Evolutionary conservation across 35 echinoderm and acorn worm genomes (phyloP), one percentile per base, ranked within the genome.

Genomic region (Apostichopus parvimensis): DNA sequence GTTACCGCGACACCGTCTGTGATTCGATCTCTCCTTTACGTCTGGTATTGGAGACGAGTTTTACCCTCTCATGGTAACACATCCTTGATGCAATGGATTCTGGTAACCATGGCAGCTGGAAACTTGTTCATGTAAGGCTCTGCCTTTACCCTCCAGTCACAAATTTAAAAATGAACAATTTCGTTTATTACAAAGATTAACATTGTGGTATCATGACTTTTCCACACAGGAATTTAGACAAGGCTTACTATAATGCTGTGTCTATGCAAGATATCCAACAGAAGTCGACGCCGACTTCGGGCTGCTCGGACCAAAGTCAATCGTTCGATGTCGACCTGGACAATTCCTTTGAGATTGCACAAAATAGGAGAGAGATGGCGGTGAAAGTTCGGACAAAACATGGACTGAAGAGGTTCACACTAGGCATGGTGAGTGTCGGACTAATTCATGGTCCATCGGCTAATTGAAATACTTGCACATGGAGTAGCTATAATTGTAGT

Each of bases 301-400:
- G 34, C 34, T 45, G 34, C 34, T 45, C 9, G 25, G 34, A 45
- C 4, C 86, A 88, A 57, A 7, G 4, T 13, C 64, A 64, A 0
- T 54, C 54, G 5, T 13, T 11, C 8, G 86, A 71, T 14, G n/a
- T 88, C 1, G 86, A 88, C 21, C 23, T 88, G 61, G 86, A 88
- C 14, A 61, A 34, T 26, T 88, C 86, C 18, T 88, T 88, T 54
- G 86, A 88, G 18, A 22, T 71, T 53, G 79, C 79, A 52, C 23
- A 18, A 23, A 70, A 88, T 62, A 66, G 86, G 11, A 15, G 52
- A 45, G 56, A 88, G 26, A 88, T 88, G 61, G 17, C 86, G 14
- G 86, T 88, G 9, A 88, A 88, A 54, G 86, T 88, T 7, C 57
- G 86, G 34, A 88, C 86, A 73, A 88, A 65, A 34, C 86, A 52